Base-by-base conservation (phyloP, 2,113 vertebrate genomes). In the Chascanopsetta lugubris region DNA sequence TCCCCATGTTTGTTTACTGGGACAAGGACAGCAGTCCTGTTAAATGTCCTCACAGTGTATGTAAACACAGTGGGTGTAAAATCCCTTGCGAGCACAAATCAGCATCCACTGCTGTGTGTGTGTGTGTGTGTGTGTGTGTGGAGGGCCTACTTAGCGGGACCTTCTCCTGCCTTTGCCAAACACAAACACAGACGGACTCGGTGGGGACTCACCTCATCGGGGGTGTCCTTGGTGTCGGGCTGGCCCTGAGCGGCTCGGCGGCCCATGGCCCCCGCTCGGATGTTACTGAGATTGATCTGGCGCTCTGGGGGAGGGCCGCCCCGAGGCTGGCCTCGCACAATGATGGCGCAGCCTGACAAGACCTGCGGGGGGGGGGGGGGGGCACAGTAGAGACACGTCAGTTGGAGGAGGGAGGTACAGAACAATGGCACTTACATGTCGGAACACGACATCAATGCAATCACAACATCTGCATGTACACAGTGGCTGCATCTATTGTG, bases 241-340 rank as follows among this genome's bases (percentile, higher is more conserved):
- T 98, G 96, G 18, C 85, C 85, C 2, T 92, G 93, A 2, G 91
- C 94, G 0, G 95, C 96, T 0, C 97, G 83, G 5, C 97, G 94
- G 0, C 96, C 97, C 1, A 98, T 93, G 62, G 89, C 93, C 1
- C 96, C 95, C 0, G 96, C 93, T 0, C 97, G 94, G 75, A 99
- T 94, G 79, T 99, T 99, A 86, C 97, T 98, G 43, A 99, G 95
- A 87, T 99, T 98, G 88, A 99, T 98, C 90, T 99, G 97, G 8
- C 95, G 93, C 73, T 98, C 97, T 0, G 97, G 97, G 24, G 97
- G 97, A 0, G 97, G 97, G 0, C 97, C 97, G 0, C 97, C 97
- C 1, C 96, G 94, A 27, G 97, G 97, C 83, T 98, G 97, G 2
- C 97, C 97, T 2, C 97, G 89, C 5, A 99, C 97, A 29, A 98